Evolutionary conservation across 2,113 vertebrate genomes (phyloP), one percentile per base, ranked within the genome.

Genomic region (Nycticryphes semicollaris): DNA sequence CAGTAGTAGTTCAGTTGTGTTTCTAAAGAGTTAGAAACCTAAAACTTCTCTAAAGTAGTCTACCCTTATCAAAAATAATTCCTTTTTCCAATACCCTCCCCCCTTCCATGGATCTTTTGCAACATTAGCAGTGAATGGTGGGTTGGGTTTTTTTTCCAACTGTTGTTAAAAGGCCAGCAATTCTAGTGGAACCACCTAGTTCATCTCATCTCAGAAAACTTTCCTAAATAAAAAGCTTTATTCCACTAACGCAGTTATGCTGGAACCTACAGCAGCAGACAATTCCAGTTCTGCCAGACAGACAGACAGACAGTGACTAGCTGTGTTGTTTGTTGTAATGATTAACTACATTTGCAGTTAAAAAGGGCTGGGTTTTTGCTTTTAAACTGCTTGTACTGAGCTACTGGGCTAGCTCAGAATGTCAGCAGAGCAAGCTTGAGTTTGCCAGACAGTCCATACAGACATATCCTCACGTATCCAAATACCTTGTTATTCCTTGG

Each of bases 171-270:
- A 88, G 45, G 72, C 33, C 75, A 76, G 51, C 82, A 35, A 94
- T 79, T 83, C 89, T 57, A 66, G 3, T 94, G 63, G 48, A 86
- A 90, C 41, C 39, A 80, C 64, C 39, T 64, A 79, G 39, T 47
- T 60, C 24, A 60, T 54, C 25, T 79, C 13, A 43, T 79, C 76
- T 83, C 72, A 92, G 86, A 80, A 90, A 94, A 35, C 39, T 48
- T 75, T 22, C 53, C 70, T 79, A 85, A 92, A 83, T 79, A 92
- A 88, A 85, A 95, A 85, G 73, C 91, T 96, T 92, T 92, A 88
- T 88, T 88, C 51, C 93, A 94, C 39, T 60, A 93, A 88, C 23
- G 25, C 43, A 39, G 86, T 93, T 90, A 83, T 21, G 68, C 86
- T 93, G 92, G 91, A 92, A 92, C 89, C 67, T 79, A 76, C 23